Evolutionary conservation across 37 sponge, comb jelly and placozoan species (phyloP).

Genomic region (Eunapius fragilis): DNA sequence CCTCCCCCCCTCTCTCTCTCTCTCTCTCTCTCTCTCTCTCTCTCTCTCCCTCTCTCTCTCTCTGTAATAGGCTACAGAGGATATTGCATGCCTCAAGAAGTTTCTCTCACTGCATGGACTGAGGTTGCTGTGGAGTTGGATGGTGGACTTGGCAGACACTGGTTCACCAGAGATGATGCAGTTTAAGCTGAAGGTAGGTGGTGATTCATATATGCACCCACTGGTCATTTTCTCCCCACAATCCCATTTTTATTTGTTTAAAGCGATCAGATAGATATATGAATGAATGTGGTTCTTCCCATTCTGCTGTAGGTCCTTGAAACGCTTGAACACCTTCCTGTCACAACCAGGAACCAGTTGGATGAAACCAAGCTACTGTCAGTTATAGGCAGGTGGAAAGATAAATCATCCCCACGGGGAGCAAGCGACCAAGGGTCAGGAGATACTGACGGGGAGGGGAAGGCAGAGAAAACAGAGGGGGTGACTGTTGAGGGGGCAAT

Average conservation of each 20-base stretch:
- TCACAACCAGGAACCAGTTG: slow-evolving; percentile 80
- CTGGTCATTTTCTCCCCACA: too few species aligned
- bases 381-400: slow-evolving; percentile 79
- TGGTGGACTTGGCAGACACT: slow-evolving; percentile 82
- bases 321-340: slow-evolving; percentile 79
- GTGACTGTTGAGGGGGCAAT: not conserved
- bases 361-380: slow-evolving; percentile 74
- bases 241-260: too few species aligned
- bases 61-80: slow-evolving; percentile 58
- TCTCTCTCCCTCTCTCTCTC: too few species aligned
- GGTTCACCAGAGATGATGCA: slow-evolving; percentile 28
- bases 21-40: too few species aligned
- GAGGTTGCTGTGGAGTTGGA: slow-evolving; percentile 90
- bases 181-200: slow-evolving; percentile 56
- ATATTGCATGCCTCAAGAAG: slow-evolving; percentile 69
- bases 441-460: slow-evolving; percentile 18
- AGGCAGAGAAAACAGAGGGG: not conserved
- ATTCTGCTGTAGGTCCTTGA: slow-evolving; percentile 58
- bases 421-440: not conserved
- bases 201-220: too few species aligned
- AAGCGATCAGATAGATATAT: not conserved
- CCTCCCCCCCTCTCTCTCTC: too few species aligned
- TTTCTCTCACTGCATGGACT: slow-evolving; percentile 90
- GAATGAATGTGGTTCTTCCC: not conserved
- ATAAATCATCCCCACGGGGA: not conserved